Conservation (phyloP, 1,140 invertebrate species). For the Halyomorpha halys region DNA sequence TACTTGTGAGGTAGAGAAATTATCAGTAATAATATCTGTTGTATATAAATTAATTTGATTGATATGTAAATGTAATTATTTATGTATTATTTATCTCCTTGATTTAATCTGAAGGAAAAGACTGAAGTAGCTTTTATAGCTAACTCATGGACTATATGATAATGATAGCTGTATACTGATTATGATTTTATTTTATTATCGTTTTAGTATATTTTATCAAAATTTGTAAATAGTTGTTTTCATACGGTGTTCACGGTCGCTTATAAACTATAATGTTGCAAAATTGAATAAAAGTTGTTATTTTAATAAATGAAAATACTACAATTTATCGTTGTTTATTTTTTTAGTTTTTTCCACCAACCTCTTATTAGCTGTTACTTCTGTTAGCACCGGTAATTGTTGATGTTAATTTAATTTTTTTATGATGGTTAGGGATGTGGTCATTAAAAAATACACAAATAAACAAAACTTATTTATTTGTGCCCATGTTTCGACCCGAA, state of each 20-base stretch:
- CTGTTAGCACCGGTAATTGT: no score
- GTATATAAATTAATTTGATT: no score
- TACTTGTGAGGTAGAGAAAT: no score
- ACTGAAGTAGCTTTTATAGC: conserved; percentile 12
- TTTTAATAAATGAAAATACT: conserved; percentile 8
- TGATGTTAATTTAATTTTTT: no score
- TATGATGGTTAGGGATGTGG: no score
- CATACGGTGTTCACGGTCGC: conserved; percentile 14
- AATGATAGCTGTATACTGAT: conserved; percentile 10
- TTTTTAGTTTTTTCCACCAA: neutral
- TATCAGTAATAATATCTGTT: no score
- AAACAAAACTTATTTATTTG: no score
- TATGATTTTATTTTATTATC: conserved; percentile 6
- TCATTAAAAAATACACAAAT: no score
- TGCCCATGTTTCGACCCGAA: no score
- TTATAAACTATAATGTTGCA: conserved; percentile 5
- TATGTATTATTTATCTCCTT: no score
- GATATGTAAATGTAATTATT: no score
- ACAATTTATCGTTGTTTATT: neutral
- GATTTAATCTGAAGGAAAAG: conserved; percentile 4
- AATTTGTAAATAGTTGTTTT: conserved; percentile 9
- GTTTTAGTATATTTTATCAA: conserved; percentile 1
- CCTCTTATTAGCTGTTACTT: no score
- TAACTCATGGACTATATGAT: neutral
- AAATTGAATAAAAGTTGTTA: conserved; percentile 12